Base-by-base conservation (phyloP, 2,797 vertebrate species). In the Holocentrus rufus region DNA sequence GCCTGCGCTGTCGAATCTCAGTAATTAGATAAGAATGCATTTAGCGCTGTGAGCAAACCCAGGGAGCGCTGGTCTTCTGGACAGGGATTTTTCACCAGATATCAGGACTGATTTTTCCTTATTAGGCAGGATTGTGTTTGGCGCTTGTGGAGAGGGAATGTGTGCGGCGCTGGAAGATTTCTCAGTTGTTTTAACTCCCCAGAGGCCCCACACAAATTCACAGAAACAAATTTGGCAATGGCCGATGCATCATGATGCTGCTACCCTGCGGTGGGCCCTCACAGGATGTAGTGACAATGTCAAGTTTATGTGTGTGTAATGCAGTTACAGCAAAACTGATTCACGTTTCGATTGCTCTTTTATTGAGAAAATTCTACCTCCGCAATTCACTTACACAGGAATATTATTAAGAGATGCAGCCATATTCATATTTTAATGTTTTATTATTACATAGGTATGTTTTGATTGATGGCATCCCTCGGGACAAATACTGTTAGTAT, bases 51-150 rank as follows among this genome's bases (percentile, higher is more conserved):
- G 82, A 85, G 68, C 57, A 86, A 88, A 89, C 77, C 74, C 44
- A 59, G 39, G 47, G 74, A 87, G 81, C 79, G 69, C 57, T 81
- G 72, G 68, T 87, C 81, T 74, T 83, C 82, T 80, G 64, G 79
- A 80, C 71, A 76, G 63, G 78, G 72, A 79, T 89, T 90, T 90
- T 89, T 83, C 57, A 34, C 75, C 23, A 58, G 75, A 85, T 89
- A 83, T 90, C 63, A 23, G 74, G 69, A 56, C 70, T 56, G 83
- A 90, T 85, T 86, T 93, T 78, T 81, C 93, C 93, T 88, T 95
- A 92, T 94, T 94, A 92, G 94, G 94, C 53, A 87, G 84, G 86
- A 83, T 83, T 84, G 79, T 86, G 80, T 87, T 86, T 85, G 76
- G 46, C 44, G 60, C 68, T 73, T 53, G 69, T 8, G 31, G 74